Percentiles rank a stretch among this genome's conserved stretches.
Conservation (phyloP, 2,113 vertebrate genomes). For the Laterallus jamaicensis region DNA sequence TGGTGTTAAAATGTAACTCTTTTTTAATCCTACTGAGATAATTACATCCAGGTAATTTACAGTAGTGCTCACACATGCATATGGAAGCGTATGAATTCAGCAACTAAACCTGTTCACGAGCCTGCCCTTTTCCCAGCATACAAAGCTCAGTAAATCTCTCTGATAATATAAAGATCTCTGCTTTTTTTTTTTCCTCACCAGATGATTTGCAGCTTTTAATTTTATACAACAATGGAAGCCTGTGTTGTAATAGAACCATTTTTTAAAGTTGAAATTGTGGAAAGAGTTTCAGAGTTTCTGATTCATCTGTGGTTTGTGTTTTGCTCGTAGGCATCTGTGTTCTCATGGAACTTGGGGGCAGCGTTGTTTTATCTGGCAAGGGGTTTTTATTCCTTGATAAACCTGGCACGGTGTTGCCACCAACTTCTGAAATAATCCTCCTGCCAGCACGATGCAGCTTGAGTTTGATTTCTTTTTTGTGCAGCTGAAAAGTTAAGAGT, state of each 20-base stretch:
- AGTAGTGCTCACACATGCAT: not conserved
- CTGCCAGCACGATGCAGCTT: not conserved
- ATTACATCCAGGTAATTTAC: not conserved
- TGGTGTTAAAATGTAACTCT: not conserved
- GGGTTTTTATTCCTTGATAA: not conserved
- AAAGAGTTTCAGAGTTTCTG: not conserved
- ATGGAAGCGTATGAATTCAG: not conserved
- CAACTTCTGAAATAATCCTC: not conserved
- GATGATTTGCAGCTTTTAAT: not conserved
- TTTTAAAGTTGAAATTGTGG: not conserved
- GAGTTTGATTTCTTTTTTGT: not conserved
- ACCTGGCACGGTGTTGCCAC: not conserved
- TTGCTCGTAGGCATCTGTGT: not conserved
- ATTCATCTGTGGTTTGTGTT: not conserved
- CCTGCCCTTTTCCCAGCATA: not conserved
- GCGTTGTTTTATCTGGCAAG: not conserved
- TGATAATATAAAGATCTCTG: not conserved
- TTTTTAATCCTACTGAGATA: not conserved
- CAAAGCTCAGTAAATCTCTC: not conserved
- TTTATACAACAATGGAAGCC: not conserved
- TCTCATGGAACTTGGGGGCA: not conserved
- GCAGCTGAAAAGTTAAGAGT: not conserved
- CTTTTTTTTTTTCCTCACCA: not conserved
- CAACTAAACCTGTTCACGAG: not conserved
- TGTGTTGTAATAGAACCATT: not conserved